A percentile compares a stretch with the other conserved stretches of the same genome.
These are phyloP conservation scores for Sthenelais limicola DNA, from an alignment of 2,888 invertebrate species.

Conservation along the genomic window DNA sequence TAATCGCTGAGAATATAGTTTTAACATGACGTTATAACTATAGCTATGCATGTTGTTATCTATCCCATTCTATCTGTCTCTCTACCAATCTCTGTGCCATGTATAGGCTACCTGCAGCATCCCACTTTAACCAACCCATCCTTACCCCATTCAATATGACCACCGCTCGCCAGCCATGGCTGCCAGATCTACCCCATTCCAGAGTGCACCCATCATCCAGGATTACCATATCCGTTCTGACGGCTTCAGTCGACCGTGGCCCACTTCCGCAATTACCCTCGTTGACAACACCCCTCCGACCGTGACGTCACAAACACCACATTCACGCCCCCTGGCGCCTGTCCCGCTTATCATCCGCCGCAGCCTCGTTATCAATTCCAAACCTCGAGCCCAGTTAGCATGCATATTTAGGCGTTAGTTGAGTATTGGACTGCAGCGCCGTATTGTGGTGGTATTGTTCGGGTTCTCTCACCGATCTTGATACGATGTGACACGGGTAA, in stretches of 20 bases:
- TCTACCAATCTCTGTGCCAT: too few species aligned
- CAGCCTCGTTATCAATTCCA: constrained; percentile 1
- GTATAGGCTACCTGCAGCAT: too few species aligned
- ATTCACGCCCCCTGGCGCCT: constrained; percentile 11
- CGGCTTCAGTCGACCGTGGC: constrained; percentile 14
- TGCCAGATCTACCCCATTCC: too few species aligned
- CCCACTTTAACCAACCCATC: too few species aligned
- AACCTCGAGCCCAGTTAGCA: constrained; percentile 17
- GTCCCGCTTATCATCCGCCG: not conserved
- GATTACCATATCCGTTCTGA: constrained; percentile 23
- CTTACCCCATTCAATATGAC: too few species aligned
- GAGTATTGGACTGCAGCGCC: not conserved
- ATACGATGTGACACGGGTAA: constrained; percentile 13
- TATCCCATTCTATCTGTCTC: too few species aligned
- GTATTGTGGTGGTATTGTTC: not conserved
- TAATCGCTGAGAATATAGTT: too few species aligned
- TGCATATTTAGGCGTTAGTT: not conserved
- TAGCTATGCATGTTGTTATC: too few species aligned
- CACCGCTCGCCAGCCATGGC: too few species aligned
- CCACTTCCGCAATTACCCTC: not conserved
- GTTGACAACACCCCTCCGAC: not conserved
- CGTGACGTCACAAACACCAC: constrained; percentile 29
- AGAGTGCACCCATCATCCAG: constrained; percentile 33
- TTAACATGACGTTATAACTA: too few species aligned
- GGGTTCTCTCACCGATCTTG: not conserved